Evolutionary conservation across 2,797 vertebrate species (phyloP), one percentile per base, ranked within the genome.

Genomic region (Nannoperca obscura): DNA sequence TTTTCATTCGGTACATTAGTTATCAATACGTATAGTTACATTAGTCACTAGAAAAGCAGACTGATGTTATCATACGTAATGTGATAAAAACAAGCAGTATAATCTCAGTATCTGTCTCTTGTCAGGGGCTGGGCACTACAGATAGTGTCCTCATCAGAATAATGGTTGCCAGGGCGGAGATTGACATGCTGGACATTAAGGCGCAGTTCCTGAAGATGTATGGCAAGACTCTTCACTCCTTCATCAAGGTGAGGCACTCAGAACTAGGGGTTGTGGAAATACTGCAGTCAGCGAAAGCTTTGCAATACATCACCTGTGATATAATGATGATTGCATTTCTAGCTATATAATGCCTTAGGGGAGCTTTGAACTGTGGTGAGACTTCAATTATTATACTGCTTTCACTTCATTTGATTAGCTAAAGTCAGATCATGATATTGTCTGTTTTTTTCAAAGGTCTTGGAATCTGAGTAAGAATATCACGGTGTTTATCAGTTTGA

Each of bases 181-280:
- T 98, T 1, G 98, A 99, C 89, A 97, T 99, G 98, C 62, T 97
- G 81, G 95, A 99, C 83, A 99, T 99, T 81, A 96, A 97, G 72
- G 94, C 89, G 0, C 93, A 97, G 82, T 99, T 99, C 92, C 94
- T 95, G 88, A 95, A 95, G 90, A 93, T 95, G 88, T 99, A 99
- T 0, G 96, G 97, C 40, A 98, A 99, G 88, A 97, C 97, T 0
- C 96, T 99, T 2, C 50, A 97, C 91, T 99, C 98, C 73, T 99
- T 99, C 94, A 99, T 99, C 75, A 98, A 99, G 97, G 98, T 99
- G 63, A 92, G 93, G 10, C 63, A 4, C 71, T 64, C 0, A 34
- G 69, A 20, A 32, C n/a, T 2, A 1, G 52, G 8, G 34, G 5
- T 2, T 2, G 5, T 7, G 47, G 22, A 65, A 7, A 27, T n/a